Percentiles rank a stretch among this genome's conserved stretches.
Conservation (phyloP, 2,888 invertebrate genomes). For the Bimastos eiseni region DNA sequence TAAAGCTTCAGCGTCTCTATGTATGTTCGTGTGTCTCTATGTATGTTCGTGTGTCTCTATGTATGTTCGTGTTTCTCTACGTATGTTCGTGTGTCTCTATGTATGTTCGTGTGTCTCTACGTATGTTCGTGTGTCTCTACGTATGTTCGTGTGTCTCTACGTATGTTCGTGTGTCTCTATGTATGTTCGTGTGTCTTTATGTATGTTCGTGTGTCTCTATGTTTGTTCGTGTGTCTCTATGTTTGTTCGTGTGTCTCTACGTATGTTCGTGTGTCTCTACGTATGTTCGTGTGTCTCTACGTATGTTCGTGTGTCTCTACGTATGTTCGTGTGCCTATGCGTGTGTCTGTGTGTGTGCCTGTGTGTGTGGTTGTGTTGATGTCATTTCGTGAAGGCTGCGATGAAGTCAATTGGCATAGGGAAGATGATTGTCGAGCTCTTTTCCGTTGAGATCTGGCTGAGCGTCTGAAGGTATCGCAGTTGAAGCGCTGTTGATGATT, state of each 20-base stretch:
- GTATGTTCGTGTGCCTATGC: neutral
- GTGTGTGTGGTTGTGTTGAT: neutral
- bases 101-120: neutral
- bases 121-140: too few species aligned
- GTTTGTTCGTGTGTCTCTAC: neutral
- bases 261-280: neutral
- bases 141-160: neutral
- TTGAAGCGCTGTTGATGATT: slow-evolving; percentile 89
- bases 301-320: neutral
- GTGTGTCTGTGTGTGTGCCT: neutral
- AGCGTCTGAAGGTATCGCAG: slow-evolving; percentile 88
- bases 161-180: neutral
- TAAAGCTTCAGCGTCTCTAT: too few species aligned
- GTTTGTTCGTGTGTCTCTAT: neutral
- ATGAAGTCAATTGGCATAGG: slow-evolving; percentile 76
- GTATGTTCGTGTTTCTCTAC: neutral
- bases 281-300: neutral
- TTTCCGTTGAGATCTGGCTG: slow-evolving; percentile 92
- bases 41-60: neutral
- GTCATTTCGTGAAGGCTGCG: slow-evolving; percentile 21
- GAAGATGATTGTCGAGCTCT: slow-evolving; percentile 95
- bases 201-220: neutral
- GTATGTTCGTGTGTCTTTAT: neutral
- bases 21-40: neutral
- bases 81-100: neutral